phyloP scores from a whole-genome alignment of 2,113 vertebrate genomes.

The Origma solitaria region DNA sequence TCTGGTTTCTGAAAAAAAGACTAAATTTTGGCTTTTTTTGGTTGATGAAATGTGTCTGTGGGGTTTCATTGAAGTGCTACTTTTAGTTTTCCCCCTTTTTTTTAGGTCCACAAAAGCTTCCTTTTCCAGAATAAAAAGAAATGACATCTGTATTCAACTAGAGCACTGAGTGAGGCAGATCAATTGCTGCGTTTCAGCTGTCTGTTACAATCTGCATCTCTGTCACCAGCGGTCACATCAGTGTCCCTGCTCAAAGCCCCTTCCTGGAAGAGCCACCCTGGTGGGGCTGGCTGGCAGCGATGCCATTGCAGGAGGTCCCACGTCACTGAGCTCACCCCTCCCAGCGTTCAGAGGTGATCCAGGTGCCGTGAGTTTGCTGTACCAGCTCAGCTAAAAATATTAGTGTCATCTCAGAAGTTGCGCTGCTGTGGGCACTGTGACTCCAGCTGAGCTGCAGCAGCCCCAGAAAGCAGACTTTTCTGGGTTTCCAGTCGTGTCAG shows the following conservation, averaged over 20 bases:
- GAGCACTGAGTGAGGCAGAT: not conserved
- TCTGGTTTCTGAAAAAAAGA: not conserved
- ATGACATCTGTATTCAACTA: not conserved
- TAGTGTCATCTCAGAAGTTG: not conserved
- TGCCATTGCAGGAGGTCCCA: rapidly evolving
- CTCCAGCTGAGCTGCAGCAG: not conserved
- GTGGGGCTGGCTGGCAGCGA: not conserved
- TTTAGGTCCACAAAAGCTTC: not conserved
- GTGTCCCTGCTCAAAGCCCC: not conserved
- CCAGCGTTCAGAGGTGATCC: not conserved
- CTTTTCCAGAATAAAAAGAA: not conserved
- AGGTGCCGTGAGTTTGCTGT: not conserved
- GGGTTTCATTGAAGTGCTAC: not conserved
- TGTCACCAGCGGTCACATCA: not conserved
- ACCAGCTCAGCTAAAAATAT: not conserved
- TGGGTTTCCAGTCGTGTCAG: not conserved
- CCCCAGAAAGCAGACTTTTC: not conserved
- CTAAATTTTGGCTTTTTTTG: not conserved
- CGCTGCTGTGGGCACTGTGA: not conserved
- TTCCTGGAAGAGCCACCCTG: not conserved
- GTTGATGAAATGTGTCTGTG: not conserved
- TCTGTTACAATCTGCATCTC: not conserved
- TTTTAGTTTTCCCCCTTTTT: not conserved
- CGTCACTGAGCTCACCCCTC: not conserved
- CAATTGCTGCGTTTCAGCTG: not conserved